Base-by-base conservation (phyloP, 1,140 invertebrate species). In the Eulimnadia texana region DNA sequence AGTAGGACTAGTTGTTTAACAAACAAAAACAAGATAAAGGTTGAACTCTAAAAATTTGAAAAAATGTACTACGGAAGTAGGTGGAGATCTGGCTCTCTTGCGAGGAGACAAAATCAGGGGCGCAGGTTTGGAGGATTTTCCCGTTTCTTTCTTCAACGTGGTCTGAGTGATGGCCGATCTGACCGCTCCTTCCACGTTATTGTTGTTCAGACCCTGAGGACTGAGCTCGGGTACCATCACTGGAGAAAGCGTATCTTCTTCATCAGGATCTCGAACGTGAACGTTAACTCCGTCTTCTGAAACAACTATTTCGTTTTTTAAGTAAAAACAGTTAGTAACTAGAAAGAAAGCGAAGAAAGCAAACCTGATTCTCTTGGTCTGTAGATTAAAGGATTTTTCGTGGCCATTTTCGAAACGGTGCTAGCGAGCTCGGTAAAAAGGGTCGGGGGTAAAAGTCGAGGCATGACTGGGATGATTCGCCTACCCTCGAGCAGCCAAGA, bases 401-500 rank as follows among this genome's bases (percentile, higher is more conserved):
- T 71, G 49, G 73, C 73, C 19, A 74, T 70, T 58, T 78, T 72
- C 9, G 80, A 80, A 60, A 78, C 74, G 65, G 77, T 78, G 71
- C 90, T 89, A n/a, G 90, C 89, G 66, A 91, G 79, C 23, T 82
- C 82, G 65, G 86, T 88, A 68, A 90, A 90, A 19, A 84, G 82
- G 2, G 88, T 90, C 68, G 89, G 85, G 27, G 88, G 84, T 60
- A 85, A 81, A 20, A 87, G 79, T 64, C 90, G 77, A 3, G 87
- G 85, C 72, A 93, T 77, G 33, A 93, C 73, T 11, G 90, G 89
- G 64, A 92, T 81, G 50, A 83, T 73, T 67, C 90, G 78, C 27
- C 89, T 75, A 23, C 90, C 90, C 76, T 93, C 90, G 63, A 86
- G 81, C 61, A 84, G 79, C 91, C 90, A 93, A 73, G 88, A 87